Conservation (phyloP, 1,140 invertebrate species). For the Ceratina calcarata region DNA sequence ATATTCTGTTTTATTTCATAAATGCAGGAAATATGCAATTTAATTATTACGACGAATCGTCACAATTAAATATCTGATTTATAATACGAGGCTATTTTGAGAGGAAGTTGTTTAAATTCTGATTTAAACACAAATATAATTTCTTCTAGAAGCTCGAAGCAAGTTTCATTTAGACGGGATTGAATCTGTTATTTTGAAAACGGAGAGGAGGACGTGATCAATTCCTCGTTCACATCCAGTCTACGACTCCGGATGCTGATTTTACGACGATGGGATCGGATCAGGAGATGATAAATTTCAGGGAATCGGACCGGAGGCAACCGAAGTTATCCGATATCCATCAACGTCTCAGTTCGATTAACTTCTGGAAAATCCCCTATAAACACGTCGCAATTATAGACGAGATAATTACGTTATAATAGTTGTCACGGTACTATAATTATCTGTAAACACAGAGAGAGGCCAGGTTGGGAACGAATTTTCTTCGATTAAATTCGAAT, state of each 20-base stretch:
- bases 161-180: slow-evolving; percentile 9
- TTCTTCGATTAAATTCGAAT: slow-evolving; percentile 24
- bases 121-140: no score
- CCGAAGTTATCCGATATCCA: slow-evolving; percentile 32
- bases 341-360: slow-evolving; percentile 42
- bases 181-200: slow-evolving; percentile 10
- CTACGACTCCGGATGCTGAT: slow-evolving; percentile 18
- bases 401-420: slow-evolving; percentile 35
- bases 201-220: slow-evolving; percentile 2
- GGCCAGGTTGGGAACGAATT: slow-evolving; percentile 7
- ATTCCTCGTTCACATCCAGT: not conserved
- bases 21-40: no score
- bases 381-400: slow-evolving; percentile 35
- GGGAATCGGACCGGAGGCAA: slow-evolving; percentile 22
- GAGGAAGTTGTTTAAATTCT: slow-evolving; percentile 4
- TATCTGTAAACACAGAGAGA: slow-evolving; percentile 12
- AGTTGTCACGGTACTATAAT: slow-evolving; percentile 7
- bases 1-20: no score
- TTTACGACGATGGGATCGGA: slow-evolving; percentile 41
- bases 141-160: no score
- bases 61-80: no score
- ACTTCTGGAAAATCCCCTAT: not conserved
- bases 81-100: no score
- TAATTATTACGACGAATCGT: no score
- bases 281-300: slow-evolving; percentile 39